phyloP scores from a whole-genome alignment of 2,888 invertebrate genomes.

The Gerris lacustris region DNA sequence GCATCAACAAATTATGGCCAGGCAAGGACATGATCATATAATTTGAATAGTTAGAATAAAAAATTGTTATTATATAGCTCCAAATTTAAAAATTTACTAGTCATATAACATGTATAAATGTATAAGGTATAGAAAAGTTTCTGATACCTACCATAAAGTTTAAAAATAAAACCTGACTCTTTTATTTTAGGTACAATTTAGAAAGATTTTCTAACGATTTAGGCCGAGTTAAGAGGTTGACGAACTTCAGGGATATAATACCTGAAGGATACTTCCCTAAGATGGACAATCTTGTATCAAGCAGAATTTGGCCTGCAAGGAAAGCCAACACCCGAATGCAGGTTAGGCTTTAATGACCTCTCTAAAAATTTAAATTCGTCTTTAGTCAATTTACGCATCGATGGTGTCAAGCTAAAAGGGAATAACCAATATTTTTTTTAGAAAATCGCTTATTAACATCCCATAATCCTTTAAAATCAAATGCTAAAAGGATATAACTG shows the following conservation, averaged over 20 bases:
- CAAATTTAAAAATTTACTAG: too few relatives aligned
- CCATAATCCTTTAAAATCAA: too few relatives aligned
- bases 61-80: slow-evolving; percentile 17
- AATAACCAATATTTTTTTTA: too few relatives aligned
- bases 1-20: slow-evolving; percentile 58
- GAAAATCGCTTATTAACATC: too few relatives aligned
- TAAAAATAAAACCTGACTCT: not conserved
- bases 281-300: slow-evolving; percentile 62
- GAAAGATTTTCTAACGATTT: slow-evolving; percentile 64
- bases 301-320: slow-evolving; percentile 62
- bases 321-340: slow-evolving; percentile 29
- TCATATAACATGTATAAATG: slow-evolving; percentile 4
- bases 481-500: too few relatives aligned
- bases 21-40: slow-evolving; percentile 36
- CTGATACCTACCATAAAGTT: not conserved
- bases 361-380: too few relatives aligned
- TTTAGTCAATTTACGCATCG: too few relatives aligned
- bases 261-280: slow-evolving; percentile 73
- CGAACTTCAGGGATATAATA: slow-evolving; percentile 56
- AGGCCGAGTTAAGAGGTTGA: slow-evolving; percentile 48
- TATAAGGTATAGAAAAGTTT: not conserved
- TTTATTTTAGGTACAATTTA: slow-evolving; percentile 51
- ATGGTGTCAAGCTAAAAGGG: too few relatives aligned
- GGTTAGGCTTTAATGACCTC: too few relatives aligned
- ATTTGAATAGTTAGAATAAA: too few relatives aligned